phyloP scores from a whole-genome alignment of 2,888 invertebrate genomes.

The Cerceris rybyensis region DNA sequence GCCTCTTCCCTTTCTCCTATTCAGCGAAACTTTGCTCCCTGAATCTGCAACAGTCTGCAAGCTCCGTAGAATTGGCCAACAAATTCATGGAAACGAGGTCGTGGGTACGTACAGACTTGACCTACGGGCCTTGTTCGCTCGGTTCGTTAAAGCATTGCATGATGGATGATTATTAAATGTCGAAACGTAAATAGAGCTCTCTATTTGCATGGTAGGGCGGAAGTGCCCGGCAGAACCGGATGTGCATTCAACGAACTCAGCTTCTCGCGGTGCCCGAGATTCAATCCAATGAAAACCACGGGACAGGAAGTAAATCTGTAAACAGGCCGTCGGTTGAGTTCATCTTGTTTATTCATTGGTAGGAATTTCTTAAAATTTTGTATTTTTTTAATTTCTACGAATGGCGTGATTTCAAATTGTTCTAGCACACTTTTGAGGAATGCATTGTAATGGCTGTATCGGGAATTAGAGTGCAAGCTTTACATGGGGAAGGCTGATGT shows the following conservation, averaged over 20 bases:
- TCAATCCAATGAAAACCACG: slow-evolving; percentile 43
- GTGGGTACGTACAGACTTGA: slow-evolving; percentile 16
- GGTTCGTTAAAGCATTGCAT: slow-evolving; percentile 59
- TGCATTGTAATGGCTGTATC: no score
- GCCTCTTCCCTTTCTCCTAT: slow-evolving; percentile 9
- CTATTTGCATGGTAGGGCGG: slow-evolving; percentile 52
- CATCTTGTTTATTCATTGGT: background rate
- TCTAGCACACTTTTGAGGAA: no score
- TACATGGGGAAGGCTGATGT: no score
- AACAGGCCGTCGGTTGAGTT: slow-evolving; percentile 37
- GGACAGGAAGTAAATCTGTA: slow-evolving; percentile 51
- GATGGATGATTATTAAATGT: slow-evolving; percentile 65
- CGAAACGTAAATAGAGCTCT: slow-evolving; percentile 54
- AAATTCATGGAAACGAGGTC: slow-evolving; percentile 48
- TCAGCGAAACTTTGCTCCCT: slow-evolving; percentile 24
- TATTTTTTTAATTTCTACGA: no score
- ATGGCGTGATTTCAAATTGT: no score
- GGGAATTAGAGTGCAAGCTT: no score
- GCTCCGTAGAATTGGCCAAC: slow-evolving; percentile 13
- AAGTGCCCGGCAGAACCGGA: slow-evolving; percentile 39
- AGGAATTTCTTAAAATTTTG: background rate
- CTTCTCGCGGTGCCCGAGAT: slow-evolving; percentile 33
- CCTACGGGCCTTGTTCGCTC: slow-evolving; percentile 47
- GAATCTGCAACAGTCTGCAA: slow-evolving; percentile 13
- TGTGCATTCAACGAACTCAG: slow-evolving; percentile 52